Evolutionary conservation across 1,140 invertebrate species (phyloP).

Genomic region (Brachionus sp.): DNA sequence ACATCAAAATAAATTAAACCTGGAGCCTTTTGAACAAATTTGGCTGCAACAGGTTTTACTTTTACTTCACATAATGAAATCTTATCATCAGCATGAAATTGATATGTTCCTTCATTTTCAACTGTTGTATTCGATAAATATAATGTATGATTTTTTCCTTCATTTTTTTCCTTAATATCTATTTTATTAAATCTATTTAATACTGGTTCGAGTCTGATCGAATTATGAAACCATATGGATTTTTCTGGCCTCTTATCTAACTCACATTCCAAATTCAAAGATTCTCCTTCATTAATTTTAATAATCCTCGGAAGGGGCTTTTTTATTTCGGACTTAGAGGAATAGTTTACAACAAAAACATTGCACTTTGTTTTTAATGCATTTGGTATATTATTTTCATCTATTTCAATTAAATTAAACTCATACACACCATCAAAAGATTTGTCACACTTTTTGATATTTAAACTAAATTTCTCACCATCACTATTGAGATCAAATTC

Average conservation of each 20-base stretch:
- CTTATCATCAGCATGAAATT: conserved; percentile 16
- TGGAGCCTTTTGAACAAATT: conserved; percentile 9
- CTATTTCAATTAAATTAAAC: conserved; percentile 8
- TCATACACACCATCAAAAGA: background rate
- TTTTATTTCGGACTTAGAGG: background rate
- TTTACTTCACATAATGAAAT: conserved; percentile 27
- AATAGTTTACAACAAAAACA: background rate
- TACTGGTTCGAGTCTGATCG: background rate
- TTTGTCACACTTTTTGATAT: conserved; percentile 7
- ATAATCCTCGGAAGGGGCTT: background rate
- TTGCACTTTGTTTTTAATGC: background rate
- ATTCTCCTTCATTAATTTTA: conserved; percentile 16
- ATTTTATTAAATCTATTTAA: background rate
- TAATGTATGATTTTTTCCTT: background rate
- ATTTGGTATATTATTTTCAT: background rate
- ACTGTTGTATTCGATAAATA: background rate
- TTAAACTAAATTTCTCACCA: background rate
- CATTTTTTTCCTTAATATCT: background rate
- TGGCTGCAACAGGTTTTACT: background rate
- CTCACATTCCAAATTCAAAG: background rate
- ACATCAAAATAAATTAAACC: background rate
- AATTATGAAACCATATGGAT: background rate
- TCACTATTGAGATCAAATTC: background rate
- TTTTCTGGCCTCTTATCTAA: conserved; percentile 1
- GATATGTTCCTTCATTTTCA: conserved; percentile 37